Evolutionary conservation across 1,140 invertebrate species (phyloP), one percentile per base, ranked within the genome.

Genomic region (Leptinotarsa texana): DNA sequence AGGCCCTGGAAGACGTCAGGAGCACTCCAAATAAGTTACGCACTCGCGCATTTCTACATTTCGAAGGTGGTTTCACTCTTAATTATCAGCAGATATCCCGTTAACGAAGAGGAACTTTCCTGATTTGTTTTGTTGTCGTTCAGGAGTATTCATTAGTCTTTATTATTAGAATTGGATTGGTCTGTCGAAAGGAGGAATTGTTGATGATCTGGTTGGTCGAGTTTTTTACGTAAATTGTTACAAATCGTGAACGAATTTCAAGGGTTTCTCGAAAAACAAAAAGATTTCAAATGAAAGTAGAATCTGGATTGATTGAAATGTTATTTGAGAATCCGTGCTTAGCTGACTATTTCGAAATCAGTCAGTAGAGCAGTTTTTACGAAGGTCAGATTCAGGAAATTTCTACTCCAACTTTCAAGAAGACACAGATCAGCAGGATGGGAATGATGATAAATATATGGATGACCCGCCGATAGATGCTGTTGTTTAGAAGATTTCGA

Each of bases 1-100:
- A 72, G 69, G 51, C 69, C 51, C 13, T 69, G 67, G 69, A 72
- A 62, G 69, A 72, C 69, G 69, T 72, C 69, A 72, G 18, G 15
- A 63, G 42, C 69, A 72, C 69, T 62, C 69, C 47, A 72, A 62
- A 72, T 47, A 72, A 61, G 69, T 72, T 62, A 62, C 51, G 69
- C 68, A 69, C 68, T 48, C 42, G 48, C 68, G 68, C 68, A 48
- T 33, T 65, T 13, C 27, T 22, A 18, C n/a, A 57, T 57, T 57
- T 57, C 13, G 17, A 17, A 57, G 51, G 51, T 57, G 51, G 21
- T n/a, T 27, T 62, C 57, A 27, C 57, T 62, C 69, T 71, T 71
- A 71, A 71, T 71, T 71, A 71, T 71, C 69, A 33, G 33, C 69
- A 62, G 57, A 71, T 71, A 57, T 71, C 69, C n/a, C 57, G 69